Evolutionary conservation across 1,140 invertebrate species (phyloP), one percentile per base, ranked within the genome.

Genomic region (Calliphora vicina): DNA sequence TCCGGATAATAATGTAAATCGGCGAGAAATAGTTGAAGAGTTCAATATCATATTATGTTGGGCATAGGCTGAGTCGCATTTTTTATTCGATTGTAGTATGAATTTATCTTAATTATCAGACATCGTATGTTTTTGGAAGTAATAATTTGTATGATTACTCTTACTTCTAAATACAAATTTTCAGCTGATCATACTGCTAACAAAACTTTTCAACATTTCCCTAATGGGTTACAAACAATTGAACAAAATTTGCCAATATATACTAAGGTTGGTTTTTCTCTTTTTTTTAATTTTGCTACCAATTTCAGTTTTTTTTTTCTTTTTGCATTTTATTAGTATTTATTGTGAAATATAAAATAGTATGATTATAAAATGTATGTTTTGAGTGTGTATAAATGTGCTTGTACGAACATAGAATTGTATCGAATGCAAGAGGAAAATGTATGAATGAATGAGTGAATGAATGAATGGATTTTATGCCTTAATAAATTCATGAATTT

Each of bases 401-500:
- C 10, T 35, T 35, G 35, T 35, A 35, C 35, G 35, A 50, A 50
- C 45, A 50, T 13, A 50, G 17, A 50, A 50, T 35, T 35, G 35
- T 50, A 50, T 50, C 17, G 57, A 23, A 67, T 67, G 57, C 57
- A 67, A 20, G 57, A 67, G 57, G 35, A 35, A 35, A 35, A 35
- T 6, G 35, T 15, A 50, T 50, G 45, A 67, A 67, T 20, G 57
- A n/a, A 67, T 67, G n/a, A n/a, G n/a, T n/a, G n/a, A n/a, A n/a
- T 6, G 35, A 50, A 50, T 50, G 45, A 67, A 67, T 20, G 57
- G 57, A 67, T 67, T 67, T 67, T 67, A 67, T 67, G 57, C 57
- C 57, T 20, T 67, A 50, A 67, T 67, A 67, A 67, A 67, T 67
- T 67, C 20, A 67, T 67, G 57, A 67, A 67, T 67, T 67, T 67